Conservation (phyloP, 2,113 vertebrate species). For the Eira barbara region DNA sequence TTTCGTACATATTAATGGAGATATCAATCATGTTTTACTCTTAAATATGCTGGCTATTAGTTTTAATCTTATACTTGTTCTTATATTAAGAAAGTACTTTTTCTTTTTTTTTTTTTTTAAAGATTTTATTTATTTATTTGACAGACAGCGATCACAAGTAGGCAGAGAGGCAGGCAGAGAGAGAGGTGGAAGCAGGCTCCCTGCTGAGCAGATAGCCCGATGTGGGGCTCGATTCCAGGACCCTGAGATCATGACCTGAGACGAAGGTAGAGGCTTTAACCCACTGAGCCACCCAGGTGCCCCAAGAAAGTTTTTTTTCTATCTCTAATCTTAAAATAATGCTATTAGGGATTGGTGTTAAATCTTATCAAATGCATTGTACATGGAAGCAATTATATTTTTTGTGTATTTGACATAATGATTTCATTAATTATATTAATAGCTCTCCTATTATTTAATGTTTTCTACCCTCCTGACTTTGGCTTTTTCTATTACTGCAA, state of each 20-base stretch:
- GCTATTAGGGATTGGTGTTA: not conserved
- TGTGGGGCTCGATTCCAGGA: too few relatives aligned
- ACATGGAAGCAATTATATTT: not conserved
- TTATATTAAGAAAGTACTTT: not conserved
- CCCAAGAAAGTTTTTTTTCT: not conserved
- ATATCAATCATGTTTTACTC: not conserved
- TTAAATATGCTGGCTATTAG: not conserved
- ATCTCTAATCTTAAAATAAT: not conserved
- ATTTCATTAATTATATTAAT: not conserved
- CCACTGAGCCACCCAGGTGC: too few relatives aligned
- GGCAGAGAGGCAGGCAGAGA: too few relatives aligned
- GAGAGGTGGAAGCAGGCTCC: too few relatives aligned
- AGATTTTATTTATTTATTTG: too few relatives aligned
- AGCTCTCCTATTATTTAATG: not conserved
- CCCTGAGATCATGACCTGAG: too few relatives aligned
- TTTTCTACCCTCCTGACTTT: not conserved
- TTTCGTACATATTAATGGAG: not conserved
- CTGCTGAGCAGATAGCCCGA: too few relatives aligned
- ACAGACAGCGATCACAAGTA: too few relatives aligned
- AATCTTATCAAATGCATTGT: not conserved
- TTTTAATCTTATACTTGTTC: slow-evolving; percentile 14
- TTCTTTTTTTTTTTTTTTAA: not conserved
- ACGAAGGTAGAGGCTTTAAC: too few relatives aligned
- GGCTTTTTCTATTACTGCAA: not conserved
- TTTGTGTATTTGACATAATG: not conserved